Percentiles rank a stretch among this genome's conserved stretches.
Conservation (phyloP, 2,113 vertebrate species). For the Dendropsophus ebraccatus region DNA sequence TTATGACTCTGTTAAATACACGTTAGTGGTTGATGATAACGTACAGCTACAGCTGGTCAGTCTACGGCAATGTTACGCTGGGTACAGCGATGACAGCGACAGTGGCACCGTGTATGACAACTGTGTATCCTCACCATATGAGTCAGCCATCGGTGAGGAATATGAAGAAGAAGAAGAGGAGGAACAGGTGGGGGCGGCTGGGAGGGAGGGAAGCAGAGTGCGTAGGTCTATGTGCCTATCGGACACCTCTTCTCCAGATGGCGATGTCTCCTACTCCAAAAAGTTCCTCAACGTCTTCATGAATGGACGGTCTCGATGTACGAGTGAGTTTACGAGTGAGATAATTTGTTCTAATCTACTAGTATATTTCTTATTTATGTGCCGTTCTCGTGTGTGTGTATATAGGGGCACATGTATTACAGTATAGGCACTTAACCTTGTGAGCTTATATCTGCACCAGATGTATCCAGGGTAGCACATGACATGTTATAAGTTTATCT, state of each 20-base stretch:
- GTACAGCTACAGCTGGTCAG: conserved; percentile 94
- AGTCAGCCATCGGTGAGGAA: conserved; percentile 90
- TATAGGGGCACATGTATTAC: background rate
- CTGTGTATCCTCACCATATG: conserved; percentile 92
- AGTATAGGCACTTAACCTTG: background rate
- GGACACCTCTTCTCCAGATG: conserved; percentile 88
- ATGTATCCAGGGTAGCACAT: background rate
- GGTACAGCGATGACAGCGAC: conserved; percentile 96
- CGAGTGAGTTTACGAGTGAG: conserved; percentile 83
- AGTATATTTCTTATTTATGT: background rate
- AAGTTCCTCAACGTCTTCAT: conserved; percentile 98
- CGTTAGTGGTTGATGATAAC: conserved; percentile 93
- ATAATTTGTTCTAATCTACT: background rate
- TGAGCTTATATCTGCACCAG: background rate
- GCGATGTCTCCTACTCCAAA: conserved; percentile 90
- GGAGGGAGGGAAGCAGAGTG: conserved; percentile 58
- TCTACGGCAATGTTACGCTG: conserved; percentile 90
- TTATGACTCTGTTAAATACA: conserved; percentile 97
- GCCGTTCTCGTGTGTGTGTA: background rate
- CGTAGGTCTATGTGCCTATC: conserved; percentile 84
- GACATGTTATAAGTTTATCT: too few relatives aligned
- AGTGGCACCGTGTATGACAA: conserved; percentile 94
- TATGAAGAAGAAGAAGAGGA: conserved; percentile 89
- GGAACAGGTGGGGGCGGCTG: conserved; percentile 31
- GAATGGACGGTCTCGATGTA: conserved; percentile 91